Conservation (phyloP, 2,797 vertebrate species). For the Tachyglossus aculeatus region DNA sequence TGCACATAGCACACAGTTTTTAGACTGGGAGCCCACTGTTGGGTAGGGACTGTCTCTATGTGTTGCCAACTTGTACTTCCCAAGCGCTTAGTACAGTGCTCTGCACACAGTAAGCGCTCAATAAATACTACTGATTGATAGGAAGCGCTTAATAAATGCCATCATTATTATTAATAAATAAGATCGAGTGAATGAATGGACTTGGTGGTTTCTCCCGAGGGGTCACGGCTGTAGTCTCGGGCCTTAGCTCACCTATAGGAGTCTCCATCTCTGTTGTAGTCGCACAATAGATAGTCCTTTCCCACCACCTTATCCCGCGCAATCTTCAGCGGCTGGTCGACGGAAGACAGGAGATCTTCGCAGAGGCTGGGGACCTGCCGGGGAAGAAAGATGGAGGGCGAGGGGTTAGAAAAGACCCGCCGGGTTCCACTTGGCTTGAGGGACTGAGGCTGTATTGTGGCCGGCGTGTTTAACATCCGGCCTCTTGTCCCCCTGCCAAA, state of each 20-base stretch:
- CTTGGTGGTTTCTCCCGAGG: too few species aligned
- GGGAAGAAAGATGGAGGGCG: constrained; percentile 1
- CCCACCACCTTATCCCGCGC: constrained; percentile 95
- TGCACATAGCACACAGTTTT: too few species aligned
- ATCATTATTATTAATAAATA: too few species aligned
- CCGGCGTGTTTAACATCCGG: constrained; percentile 22
- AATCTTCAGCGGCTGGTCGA: constrained; percentile 99
- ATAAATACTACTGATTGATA: too few species aligned
- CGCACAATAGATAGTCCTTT: constrained; percentile 97
- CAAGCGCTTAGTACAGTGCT: too few species aligned
- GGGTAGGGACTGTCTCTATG: too few species aligned
- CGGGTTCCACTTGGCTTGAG: background rate
- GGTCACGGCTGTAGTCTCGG: background rate
- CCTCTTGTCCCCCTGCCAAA: constrained; percentile 17
- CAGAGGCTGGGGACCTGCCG: constrained; percentile 91
- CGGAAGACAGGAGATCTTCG: constrained; percentile 98
- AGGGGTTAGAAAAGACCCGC: background rate
- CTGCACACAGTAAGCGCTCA: too few species aligned
- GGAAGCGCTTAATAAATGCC: too few species aligned
- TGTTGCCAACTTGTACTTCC: too few species aligned
- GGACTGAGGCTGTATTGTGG: background rate
- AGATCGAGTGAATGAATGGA: too few species aligned
- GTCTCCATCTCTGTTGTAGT: constrained; percentile 98
- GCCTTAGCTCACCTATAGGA: constrained; percentile 86
- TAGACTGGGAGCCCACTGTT: too few species aligned